phyloP scores from a whole-genome alignment of 2,888 invertebrate genomes.

The Chrysina gloriosa region DNA sequence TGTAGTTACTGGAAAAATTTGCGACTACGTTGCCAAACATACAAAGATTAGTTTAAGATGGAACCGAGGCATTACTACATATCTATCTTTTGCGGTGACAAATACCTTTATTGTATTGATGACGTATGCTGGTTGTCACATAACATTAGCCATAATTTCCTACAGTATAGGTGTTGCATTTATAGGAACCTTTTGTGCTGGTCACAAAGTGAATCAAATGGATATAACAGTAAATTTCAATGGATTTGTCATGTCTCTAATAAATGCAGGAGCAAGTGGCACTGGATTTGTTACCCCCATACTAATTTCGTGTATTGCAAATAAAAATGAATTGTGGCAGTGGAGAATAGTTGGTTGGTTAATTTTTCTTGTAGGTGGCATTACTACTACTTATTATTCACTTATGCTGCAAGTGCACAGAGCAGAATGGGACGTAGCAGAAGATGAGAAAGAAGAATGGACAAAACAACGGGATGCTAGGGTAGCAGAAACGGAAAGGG shows the following conservation, averaged over 20 bases:
- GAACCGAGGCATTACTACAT: slow-evolving; percentile 20
- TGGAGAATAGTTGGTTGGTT: slow-evolving; percentile 3
- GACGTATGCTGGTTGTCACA: slow-evolving; percentile 63
- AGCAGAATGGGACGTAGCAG: slow-evolving; percentile 18
- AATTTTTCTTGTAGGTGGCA: not conserved
- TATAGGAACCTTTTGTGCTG: slow-evolving; percentile 78
- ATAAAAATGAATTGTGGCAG: not conserved
- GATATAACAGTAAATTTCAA: slow-evolving; percentile 75
- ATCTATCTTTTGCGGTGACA: slow-evolving; percentile 2
- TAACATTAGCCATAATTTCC: slow-evolving; percentile 66
- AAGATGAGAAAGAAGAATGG: not conserved
- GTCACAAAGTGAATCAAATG: slow-evolving; percentile 74
- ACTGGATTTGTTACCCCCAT: slow-evolving; percentile 74
- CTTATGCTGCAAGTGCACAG: not conserved
- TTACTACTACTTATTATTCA: not conserved
- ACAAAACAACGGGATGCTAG: not conserved
- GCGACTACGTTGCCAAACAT: slow-evolving; percentile 18
- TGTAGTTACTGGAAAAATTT: slow-evolving; percentile 70
- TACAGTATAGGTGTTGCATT: slow-evolving; percentile 73
- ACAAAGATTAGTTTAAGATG: not conserved
- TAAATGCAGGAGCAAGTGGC: slow-evolving; percentile 72
- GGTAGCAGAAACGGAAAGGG: not conserved
- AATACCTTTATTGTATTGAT: not conserved
- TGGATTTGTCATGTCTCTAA: slow-evolving; percentile 73
- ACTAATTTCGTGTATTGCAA: slow-evolving; percentile 58